Conservation (phyloP, 2,888 invertebrate genomes). For the Platypus cylindrus region DNA sequence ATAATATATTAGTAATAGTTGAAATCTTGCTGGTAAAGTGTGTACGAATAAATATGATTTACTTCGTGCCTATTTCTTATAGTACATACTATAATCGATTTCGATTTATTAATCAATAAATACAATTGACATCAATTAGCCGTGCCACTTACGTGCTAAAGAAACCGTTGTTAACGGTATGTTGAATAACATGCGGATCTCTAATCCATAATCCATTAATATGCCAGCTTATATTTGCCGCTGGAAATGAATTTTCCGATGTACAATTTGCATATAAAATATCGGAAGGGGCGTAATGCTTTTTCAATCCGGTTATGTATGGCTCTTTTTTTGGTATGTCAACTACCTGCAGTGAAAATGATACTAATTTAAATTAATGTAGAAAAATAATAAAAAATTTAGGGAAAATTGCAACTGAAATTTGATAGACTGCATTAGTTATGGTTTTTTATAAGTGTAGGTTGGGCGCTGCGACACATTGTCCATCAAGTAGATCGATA, state of each 20-base stretch:
- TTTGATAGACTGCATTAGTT: too few species aligned
- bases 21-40: too few species aligned
- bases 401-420: too few species aligned
- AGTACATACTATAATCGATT: too few species aligned
- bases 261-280: conserved; percentile 41
- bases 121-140: too few species aligned
- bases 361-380: not conserved
- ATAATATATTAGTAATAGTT: not conserved
- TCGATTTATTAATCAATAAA: too few species aligned
- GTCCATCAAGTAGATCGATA: too few species aligned
- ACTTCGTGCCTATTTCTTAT: too few species aligned
- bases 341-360: conserved; percentile 32
- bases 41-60: too few species aligned
- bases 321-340: conserved; percentile 41
- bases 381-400: too few species aligned
- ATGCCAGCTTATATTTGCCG: conserved; percentile 45
- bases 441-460: too few species aligned
- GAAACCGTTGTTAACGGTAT: conserved; percentile 2
- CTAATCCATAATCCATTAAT: conserved; percentile 34
- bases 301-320: conserved; percentile 37
- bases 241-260: conserved; percentile 40
- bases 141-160: conserved; percentile 12
- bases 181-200: conserved; percentile 13
- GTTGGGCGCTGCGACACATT: too few species aligned
- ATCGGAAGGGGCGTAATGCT: conserved; percentile 32